Evolutionary conservation across 2,797 vertebrate species (phyloP), one percentile per base, ranked within the genome.

Genomic region (Merluccius polli): DNA sequence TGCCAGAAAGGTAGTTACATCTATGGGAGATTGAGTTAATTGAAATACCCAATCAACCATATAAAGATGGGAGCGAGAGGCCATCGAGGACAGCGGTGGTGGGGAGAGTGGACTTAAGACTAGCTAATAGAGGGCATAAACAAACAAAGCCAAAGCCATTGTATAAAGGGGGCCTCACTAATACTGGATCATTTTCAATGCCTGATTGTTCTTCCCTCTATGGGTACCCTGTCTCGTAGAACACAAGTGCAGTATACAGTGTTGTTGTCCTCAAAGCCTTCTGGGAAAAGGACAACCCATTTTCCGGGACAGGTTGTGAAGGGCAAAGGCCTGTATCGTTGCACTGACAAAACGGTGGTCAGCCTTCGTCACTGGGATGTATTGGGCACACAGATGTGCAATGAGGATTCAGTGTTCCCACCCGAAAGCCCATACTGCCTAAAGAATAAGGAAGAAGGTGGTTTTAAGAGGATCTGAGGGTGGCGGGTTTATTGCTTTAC

Each of bases 401-500:
- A 35, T 12, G 9, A 27, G n/a, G 52, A 1, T 63, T n/a, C 52
- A 24, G n/a, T 59, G 52, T 59, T 24, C 52, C 52, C 52, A 8
- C 24, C 2, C 7, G 52, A 27, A 27, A 63, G 13, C 52, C 52
- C 48, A 5, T 8, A n/a, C 21, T 48, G 18, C 76, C 35, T 8
- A 35, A 30, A 73, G 52, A 10, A 36, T 59, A 16, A 27, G 69
- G 75, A 44, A 2, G 29, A 8, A 11, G 12, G 65, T 48, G 67
- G 27, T 24, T 11, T 21, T 63, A n/a, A 63, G 52, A 9, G 52
- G 52, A 63, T 24, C 52, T 63, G 52, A 9, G 52, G n/a, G 52
- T n/a, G 67, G 29, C 1, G 27, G 27, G 29, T 75, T 89, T 90
- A 90, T 91, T 91, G 90, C 91, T 88, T 80, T 74, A 79, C 80